Evolutionary conservation across 35 echinoderm and acorn worm genomes (phyloP), one percentile per base, ranked within the genome.

Genomic region (Heliocidaris erythrogramma): DNA sequence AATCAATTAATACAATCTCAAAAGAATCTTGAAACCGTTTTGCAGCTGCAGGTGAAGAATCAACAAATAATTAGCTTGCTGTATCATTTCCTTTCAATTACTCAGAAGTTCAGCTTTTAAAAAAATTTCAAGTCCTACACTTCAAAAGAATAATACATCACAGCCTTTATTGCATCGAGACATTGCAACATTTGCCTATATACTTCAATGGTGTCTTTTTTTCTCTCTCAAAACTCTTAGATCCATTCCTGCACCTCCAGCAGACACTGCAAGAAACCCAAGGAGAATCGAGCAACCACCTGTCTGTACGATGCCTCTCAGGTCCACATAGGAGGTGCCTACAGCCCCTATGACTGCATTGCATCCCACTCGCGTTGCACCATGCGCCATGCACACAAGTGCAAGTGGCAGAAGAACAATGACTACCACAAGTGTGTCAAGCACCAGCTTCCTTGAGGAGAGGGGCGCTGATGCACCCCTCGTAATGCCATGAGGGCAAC

Each of bases 361-460:
- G 95, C 95, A 11, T 30, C 84, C 29, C 93, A 94, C 86, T 94
- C 95, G 47, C 30, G 85, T 2, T 96, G 93, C 48, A 49, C 88
- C n/a, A 2, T 85, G 86, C 93, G 35, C 60, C 52, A 60, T 12
- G 56, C 59, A 17, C 93, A 71, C 86, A 94, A 91, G 49, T 96
- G 95, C 47, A 90, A 87, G 42, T 96, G 95, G 95, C 93, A 90
- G 42, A 96, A 88, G 42, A 96, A 94, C 49, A 60, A 48, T 30
- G 95, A 96, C 14, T 89, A 94, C 69, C 84, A 90, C 18, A 18
- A 65, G 10, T 96, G 95, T 31, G 85, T 29, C 31, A 96, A 65
- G 13, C 47, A 48, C 91, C 49, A 17, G 87, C 87, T 59, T 89
- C 87, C 87, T 42, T 89, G 32, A 89, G 31, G 0, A 32, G 31